Evolutionary conservation across 2,113 vertebrate species (phyloP).

Genomic region (Corythornis madagascariensis): DNA sequence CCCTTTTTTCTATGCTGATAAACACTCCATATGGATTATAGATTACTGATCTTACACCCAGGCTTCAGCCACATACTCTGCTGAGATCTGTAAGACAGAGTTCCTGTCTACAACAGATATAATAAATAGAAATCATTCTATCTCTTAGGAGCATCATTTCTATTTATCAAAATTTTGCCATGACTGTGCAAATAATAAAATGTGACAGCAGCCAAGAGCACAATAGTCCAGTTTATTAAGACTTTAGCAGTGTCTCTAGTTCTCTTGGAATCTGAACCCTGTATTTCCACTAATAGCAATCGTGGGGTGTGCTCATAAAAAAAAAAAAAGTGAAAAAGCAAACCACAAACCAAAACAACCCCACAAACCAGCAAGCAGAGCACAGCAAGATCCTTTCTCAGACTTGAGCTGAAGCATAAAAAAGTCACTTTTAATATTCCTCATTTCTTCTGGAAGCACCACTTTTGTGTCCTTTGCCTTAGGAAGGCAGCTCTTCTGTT

Average conservation of each 20-base stretch:
- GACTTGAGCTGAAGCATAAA: not conserved
- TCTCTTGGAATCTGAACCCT: not conserved
- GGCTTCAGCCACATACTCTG: not conserved
- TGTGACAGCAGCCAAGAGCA: not conserved
- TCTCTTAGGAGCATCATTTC: not conserved
- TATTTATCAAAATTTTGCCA: not conserved
- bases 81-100: not conserved
- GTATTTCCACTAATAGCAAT: not conserved
- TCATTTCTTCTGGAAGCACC: not conserved
- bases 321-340: not conserved
- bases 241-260: not conserved
- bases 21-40: not conserved
- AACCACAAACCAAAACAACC: not conserved
- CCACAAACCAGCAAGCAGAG: not conserved
- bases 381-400: not conserved
- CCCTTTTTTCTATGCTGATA: constrained; percentile 4
- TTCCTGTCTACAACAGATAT: not conserved
- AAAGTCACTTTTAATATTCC: constrained; percentile 7
- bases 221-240: not conserved
- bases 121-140: not conserved
- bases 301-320: not conserved
- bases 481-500: not conserved
- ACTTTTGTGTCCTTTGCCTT: not conserved
- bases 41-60: not conserved
- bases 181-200: not conserved